phyloP scores from a whole-genome alignment of 2,888 invertebrate species.

The Mamestra brassicae region DNA sequence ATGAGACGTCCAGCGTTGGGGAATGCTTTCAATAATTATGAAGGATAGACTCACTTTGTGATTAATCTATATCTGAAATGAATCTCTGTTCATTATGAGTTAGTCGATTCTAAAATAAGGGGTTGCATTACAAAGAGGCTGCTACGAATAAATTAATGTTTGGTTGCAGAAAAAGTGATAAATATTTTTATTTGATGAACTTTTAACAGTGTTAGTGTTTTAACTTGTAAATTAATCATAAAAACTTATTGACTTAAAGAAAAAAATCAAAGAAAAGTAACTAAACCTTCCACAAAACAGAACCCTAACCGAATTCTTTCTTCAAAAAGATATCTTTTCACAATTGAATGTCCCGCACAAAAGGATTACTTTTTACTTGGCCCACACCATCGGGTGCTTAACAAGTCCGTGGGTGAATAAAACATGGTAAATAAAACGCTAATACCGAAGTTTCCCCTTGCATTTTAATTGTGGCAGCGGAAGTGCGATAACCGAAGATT shows the following conservation, averaged over 20 bases:
- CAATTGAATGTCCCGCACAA: slow-evolving; percentile 20
- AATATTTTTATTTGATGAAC: slow-evolving; percentile 15
- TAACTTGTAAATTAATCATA: neutral
- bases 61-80: slow-evolving; percentile 65
- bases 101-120: slow-evolving; percentile 40
- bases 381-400: slow-evolving; percentile 46
- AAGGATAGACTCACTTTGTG: slow-evolving; percentile 59
- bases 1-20: slow-evolving; percentile 59
- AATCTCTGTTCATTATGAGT: slow-evolving; percentile 55
- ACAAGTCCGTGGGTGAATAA: slow-evolving; percentile 70
- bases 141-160: slow-evolving; percentile 50
- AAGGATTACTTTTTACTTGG: slow-evolving; percentile 32
- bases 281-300: neutral
- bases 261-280: neutral
- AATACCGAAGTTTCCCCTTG: slow-evolving; percentile 84
- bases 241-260: neutral
- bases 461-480: slow-evolving; percentile 87
- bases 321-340: neutral
- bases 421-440: slow-evolving; percentile 76
- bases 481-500: slow-evolving; percentile 88
- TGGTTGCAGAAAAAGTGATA: slow-evolving; percentile 10
- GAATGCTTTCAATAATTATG: slow-evolving; percentile 67
- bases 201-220: neutral
- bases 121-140: slow-evolving; percentile 34
- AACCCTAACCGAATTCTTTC: slow-evolving; percentile 5